Evolutionary conservation across 2,113 vertebrate species (phyloP).

Genomic region (Isichthys henryi): DNA sequence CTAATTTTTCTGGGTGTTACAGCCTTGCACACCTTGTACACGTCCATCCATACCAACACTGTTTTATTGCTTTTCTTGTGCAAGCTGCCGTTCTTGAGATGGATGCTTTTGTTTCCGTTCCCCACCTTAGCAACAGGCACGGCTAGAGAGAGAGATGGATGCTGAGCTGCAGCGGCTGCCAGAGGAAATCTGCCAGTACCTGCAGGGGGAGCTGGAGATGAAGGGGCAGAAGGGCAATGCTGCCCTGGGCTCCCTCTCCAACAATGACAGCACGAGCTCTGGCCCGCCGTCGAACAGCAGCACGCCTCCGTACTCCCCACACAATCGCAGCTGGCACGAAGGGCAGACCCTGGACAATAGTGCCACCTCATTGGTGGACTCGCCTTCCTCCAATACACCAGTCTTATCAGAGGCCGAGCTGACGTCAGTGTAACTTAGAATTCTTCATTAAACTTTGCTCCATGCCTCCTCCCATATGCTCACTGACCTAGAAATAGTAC

Average conservation of each 20-base stretch:
- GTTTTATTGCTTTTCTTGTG: not conserved
- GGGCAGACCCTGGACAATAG: conserved; percentile 51
- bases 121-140: conserved; percentile 51
- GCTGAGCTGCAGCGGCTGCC: conserved; percentile 55
- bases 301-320: conserved; percentile 52
- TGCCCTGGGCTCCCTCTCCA: conserved; percentile 43
- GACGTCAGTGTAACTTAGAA: conserved; percentile 24
- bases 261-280: conserved; percentile 48
- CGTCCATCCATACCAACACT: not conserved
- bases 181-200: conserved; percentile 64
- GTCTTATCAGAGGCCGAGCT: conserved; percentile 49
- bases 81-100: not conserved
- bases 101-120: not conserved
- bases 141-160: conserved; percentile 57
- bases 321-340: conserved; percentile 39
- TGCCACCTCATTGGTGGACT: conserved; percentile 43
- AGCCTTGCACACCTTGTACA: not conserved
- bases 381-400: conserved; percentile 48
- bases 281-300: conserved; percentile 59
- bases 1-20: not conserved
- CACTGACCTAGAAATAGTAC: conserved; percentile 6
- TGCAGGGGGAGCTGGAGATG: conserved; percentile 59
- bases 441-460: not conserved
- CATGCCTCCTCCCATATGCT: not conserved
- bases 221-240: conserved; percentile 50